Percentiles rank a stretch among this genome's conserved stretches.
Evolutionary conservation across 1,140 invertebrate genomes (phyloP).

Genomic region (Drosophila funebris): DNA sequence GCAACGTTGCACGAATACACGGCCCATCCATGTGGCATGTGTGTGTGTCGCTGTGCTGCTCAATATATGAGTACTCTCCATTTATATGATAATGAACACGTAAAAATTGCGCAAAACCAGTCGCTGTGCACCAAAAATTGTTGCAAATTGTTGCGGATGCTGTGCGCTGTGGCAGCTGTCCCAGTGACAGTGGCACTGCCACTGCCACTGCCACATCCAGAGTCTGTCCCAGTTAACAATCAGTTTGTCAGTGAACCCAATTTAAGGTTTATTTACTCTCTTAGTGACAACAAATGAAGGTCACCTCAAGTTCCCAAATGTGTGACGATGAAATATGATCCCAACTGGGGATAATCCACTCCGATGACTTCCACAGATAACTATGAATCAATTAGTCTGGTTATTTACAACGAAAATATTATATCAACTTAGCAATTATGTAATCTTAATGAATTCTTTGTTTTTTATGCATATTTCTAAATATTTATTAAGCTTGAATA

Average conservation of each 20-base stretch:
- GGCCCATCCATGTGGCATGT: constrained; percentile 13
- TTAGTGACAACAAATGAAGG: constrained; percentile 41
- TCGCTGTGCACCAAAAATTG: constrained; percentile 67
- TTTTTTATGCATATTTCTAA: neutral
- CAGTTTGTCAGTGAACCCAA: constrained; percentile 22
- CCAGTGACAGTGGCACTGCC: constrained; percentile 5
- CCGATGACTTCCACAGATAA: constrained; percentile 24
- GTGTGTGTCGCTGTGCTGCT: constrained; percentile 11
- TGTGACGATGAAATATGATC: constrained; percentile 46
- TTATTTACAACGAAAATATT: constrained; percentile 10
- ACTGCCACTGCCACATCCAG: neutral
- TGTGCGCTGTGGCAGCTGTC: constrained; percentile 40
- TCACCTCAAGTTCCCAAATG: constrained; percentile 22
- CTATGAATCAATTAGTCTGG: constrained; percentile 27
- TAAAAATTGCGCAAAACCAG: constrained; percentile 72
- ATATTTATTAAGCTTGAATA: no score
- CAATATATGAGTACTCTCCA: constrained; percentile 39
- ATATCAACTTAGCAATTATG: neutral
- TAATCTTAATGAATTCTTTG: neutral
- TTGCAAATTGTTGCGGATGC: constrained; percentile 78
- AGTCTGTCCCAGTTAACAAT: neutral
- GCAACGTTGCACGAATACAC: constrained; percentile 36
- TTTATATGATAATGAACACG: constrained; percentile 76
- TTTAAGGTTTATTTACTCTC: constrained; percentile 38
- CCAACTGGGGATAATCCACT: neutral